Percentiles rank a stretch among this genome's conserved stretches.
Conservation (phyloP, 2,888 invertebrate genomes). For the Hoplodrina ambigua region DNA sequence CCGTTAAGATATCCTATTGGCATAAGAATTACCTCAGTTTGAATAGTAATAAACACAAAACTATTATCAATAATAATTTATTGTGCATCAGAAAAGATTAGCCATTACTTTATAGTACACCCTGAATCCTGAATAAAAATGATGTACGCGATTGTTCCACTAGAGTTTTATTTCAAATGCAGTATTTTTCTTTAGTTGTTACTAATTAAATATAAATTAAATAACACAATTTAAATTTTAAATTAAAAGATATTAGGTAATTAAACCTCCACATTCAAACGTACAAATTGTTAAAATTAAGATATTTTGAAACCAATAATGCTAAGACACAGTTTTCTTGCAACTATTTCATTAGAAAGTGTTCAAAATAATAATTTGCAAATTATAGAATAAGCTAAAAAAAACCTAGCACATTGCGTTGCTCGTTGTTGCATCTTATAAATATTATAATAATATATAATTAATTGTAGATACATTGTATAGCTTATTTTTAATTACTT, state of each 20-base stretch:
- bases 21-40: conserved; percentile 24
- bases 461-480: conserved; percentile 53
- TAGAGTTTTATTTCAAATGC: conserved; percentile 34
- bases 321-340: conserved; percentile 31
- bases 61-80: not conserved
- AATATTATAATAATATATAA: conserved; percentile 50
- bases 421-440: conserved; percentile 37
- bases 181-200: conserved; percentile 15
- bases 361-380: conserved; percentile 46
- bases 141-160: conserved; percentile 11
- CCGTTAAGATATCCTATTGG: not conserved
- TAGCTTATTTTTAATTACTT: conserved; percentile 55
- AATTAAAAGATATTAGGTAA: conserved; percentile 21
- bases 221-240: conserved; percentile 11
- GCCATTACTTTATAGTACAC: conserved; percentile 15
- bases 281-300: conserved; percentile 49
- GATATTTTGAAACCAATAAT: conserved; percentile 30
- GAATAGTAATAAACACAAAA: conserved; percentile 21
- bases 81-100: conserved; percentile 5
- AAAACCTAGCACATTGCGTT: conserved; percentile 24
- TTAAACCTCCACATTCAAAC: conserved; percentile 36
- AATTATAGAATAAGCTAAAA: conserved; percentile 29
- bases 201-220: not conserved
- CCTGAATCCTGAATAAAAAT: conserved; percentile 8
- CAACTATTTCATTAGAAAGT: conserved; percentile 32